Conservation (phyloP, 2,113 vertebrate species). For the Dryoscopus gambensis region DNA sequence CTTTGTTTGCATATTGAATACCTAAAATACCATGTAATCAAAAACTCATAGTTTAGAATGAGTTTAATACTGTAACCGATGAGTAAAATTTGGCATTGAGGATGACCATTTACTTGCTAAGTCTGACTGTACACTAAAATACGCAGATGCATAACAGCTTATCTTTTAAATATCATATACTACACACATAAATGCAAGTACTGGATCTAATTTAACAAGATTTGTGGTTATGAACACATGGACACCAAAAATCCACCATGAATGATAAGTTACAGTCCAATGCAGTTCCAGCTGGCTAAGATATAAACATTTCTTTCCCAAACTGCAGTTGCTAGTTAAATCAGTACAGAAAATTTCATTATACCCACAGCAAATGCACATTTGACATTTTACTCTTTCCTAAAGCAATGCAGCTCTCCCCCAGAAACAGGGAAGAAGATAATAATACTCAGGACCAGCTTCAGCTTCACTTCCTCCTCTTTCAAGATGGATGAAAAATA, state of each 20-base stretch:
- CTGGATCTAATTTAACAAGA: slow-evolving; percentile 62
- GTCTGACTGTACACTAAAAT: slow-evolving; percentile 8
- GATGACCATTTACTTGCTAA: slow-evolving; percentile 46
- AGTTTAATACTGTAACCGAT: slow-evolving; percentile 41
- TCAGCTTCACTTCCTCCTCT: background rate
- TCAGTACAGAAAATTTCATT: background rate
- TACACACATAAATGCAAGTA: slow-evolving; percentile 31
- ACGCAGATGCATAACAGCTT: slow-evolving; percentile 54
- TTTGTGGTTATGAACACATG: slow-evolving; percentile 66
- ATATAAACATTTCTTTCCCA: background rate
- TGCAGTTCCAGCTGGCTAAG: slow-evolving; percentile 29
- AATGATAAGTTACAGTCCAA: slow-evolving; percentile 39
- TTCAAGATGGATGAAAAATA: background rate
- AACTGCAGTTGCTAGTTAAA: background rate
- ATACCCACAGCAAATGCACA: background rate
- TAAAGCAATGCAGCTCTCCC: background rate
- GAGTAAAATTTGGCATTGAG: slow-evolving; percentile 46
- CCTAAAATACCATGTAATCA: background rate
- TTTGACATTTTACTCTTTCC: background rate
- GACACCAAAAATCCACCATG: slow-evolving; percentile 42
- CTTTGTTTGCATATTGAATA: background rate
- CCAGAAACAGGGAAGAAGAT: background rate
- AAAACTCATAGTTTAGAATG: slow-evolving; percentile 1
- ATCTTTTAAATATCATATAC: slow-evolving; percentile 58
- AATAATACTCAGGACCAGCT: background rate